Conservation (phyloP, 2,113 vertebrate species). For the Agapornis roseicollis region DNA sequence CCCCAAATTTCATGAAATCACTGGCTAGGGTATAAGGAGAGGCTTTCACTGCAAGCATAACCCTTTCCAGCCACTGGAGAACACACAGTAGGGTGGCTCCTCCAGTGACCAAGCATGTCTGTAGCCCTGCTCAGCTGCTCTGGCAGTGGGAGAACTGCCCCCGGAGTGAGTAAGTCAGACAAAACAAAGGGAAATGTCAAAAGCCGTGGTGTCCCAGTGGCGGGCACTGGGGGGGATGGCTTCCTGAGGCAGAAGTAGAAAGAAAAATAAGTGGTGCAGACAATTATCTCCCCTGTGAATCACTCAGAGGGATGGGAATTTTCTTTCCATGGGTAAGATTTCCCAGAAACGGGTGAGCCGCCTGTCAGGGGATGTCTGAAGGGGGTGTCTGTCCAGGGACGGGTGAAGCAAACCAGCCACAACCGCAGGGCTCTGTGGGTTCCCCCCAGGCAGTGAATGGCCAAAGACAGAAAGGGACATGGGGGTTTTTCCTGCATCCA, state of each 20-base stretch:
- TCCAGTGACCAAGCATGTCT: accelerated
- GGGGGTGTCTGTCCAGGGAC: neutral
- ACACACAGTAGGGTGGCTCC: neutral
- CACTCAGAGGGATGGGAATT: neutral
- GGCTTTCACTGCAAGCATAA: neutral
- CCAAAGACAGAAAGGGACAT: neutral
- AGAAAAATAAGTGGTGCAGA: neutral
- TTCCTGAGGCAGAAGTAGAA: constrained; percentile 10
- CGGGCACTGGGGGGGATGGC: neutral
- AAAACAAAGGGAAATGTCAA: neutral
- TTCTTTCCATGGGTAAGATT: constrained; percentile 27
- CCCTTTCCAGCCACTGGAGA: neutral
- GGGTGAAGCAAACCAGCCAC: neutral
- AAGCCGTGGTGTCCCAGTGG: neutral
- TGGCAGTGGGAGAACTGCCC: neutral
- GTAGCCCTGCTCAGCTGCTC: neutral
- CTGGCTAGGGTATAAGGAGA: neutral
- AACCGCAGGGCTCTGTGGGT: accelerated
- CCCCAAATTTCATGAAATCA: neutral
- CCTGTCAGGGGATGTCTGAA: neutral
- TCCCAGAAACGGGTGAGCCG: constrained; percentile 5
- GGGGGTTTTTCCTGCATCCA: neutral
- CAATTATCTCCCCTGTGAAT: constrained; percentile 37
- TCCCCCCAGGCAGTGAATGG: accelerated
- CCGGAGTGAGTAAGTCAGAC: neutral